These are phyloP conservation scores for Bombylius discolor DNA, from an alignment of 2,888 invertebrate genomes.

Conservation along the genomic window DNA sequence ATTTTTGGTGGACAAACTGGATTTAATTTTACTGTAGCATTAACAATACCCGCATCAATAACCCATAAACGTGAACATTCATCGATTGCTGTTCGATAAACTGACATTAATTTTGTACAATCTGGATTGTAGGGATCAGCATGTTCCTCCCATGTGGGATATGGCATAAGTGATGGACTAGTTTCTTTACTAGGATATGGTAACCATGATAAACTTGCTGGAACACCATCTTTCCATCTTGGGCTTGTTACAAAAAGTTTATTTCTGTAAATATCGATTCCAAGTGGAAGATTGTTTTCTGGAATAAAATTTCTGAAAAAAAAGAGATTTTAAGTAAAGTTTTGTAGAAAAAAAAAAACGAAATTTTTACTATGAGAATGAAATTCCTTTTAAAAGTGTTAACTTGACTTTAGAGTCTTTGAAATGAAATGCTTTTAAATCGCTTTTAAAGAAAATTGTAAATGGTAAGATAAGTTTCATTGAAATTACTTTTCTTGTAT, in stretches of 20 bases:
- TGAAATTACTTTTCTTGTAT: too few species aligned
- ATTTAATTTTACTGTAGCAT: constrained; percentile 50
- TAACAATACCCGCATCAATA: constrained; percentile 64
- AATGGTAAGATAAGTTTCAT: too few species aligned
- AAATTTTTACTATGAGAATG: too few species aligned
- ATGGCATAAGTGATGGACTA: constrained; percentile 55
- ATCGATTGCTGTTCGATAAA: constrained; percentile 62
- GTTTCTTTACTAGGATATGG: constrained; percentile 44
- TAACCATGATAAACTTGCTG: constrained; percentile 57
- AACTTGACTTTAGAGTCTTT: too few species aligned
- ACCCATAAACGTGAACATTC: constrained; percentile 66
- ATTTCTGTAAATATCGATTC: constrained; percentile 54
- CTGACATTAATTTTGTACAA: constrained; percentile 60
- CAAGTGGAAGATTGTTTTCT: constrained; percentile 60
- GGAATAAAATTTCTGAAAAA: constrained; percentile 46
- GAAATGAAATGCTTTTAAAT: too few species aligned
- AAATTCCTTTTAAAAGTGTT: too few species aligned
- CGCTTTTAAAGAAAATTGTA: too few species aligned
- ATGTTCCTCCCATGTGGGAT: constrained; percentile 53
- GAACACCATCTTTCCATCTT: constrained; percentile 61
- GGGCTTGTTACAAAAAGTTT: constrained; percentile 64
- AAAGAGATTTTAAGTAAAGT: background rate
- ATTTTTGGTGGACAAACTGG: constrained; percentile 63
- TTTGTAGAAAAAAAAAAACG: too few species aligned
- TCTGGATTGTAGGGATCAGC: constrained; percentile 33